Evolutionary conservation across 1,140 invertebrate genomes (phyloP).

Genomic region (Saccostrea glomerata): DNA sequence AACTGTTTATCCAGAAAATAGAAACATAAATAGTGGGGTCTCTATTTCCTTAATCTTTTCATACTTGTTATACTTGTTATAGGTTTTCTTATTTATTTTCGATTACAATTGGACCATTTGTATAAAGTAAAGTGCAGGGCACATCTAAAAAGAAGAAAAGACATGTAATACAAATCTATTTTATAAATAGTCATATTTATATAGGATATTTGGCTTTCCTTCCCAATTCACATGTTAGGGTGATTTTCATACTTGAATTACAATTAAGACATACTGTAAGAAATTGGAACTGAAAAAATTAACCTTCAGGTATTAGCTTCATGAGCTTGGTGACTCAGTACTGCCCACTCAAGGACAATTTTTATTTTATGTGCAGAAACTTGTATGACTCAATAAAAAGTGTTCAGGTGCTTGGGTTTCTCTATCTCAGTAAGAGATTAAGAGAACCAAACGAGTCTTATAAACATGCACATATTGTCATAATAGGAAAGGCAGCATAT

Average conservation of each 20-base stretch:
- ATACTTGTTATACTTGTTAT: background rate
- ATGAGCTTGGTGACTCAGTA: too few species aligned
- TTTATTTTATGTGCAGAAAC: too few species aligned
- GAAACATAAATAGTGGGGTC: background rate
- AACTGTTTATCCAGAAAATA: background rate
- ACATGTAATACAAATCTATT: background rate
- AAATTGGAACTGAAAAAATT: too few species aligned
- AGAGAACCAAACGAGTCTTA: too few species aligned
- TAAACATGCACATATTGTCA: too few species aligned
- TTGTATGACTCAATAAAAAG: too few species aligned
- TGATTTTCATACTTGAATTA: background rate
- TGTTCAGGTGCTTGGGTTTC: too few species aligned
- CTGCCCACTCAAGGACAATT: too few species aligned
- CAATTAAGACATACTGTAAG: background rate
- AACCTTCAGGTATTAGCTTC: too few species aligned
- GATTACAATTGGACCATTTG: background rate
- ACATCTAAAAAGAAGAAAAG: background rate
- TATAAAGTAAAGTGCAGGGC: background rate
- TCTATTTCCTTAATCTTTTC: background rate
- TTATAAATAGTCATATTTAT: background rate
- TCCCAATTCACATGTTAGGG: background rate
- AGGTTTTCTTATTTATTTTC: constrained; percentile 14
- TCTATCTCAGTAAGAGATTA: too few species aligned
- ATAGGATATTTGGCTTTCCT: background rate
- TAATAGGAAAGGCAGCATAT: too few species aligned